Percentiles rank a stretch among this genome's conserved stretches.
Evolutionary conservation across 2,888 invertebrate genomes (phyloP).

Genomic region (Norana najaformis): DNA sequence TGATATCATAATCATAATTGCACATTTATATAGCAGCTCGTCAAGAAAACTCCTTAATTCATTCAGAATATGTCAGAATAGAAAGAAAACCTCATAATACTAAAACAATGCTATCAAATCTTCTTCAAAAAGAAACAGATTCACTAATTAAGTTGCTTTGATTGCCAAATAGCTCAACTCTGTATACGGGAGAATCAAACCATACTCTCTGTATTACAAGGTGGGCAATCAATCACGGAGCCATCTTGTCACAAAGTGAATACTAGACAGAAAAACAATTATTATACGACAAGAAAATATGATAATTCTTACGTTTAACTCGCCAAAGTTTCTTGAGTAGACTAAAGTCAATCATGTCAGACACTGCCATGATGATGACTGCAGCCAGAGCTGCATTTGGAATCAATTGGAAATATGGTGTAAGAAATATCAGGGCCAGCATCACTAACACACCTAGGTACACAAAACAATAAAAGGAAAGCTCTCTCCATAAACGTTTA

Average conservation of each 20-base stretch:
- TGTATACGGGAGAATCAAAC: not conserved
- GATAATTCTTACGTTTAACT: constrained; percentile 38
- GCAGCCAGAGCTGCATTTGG: constrained; percentile 76
- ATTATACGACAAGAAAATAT: not conserved
- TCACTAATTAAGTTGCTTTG: not conserved
- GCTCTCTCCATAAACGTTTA: not conserved
- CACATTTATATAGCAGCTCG: no score
- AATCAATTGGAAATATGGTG: constrained; percentile 80
- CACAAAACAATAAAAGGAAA: not conserved
- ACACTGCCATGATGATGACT: constrained; percentile 86
- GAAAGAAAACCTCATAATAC: no score
- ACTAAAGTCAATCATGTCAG: constrained; percentile 63
- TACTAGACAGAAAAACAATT: not conserved
- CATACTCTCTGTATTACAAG: not conserved
- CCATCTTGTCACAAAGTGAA: not conserved
- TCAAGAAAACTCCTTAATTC: no score
- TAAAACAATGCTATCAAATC: no score
- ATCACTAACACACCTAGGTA: constrained; percentile 77
- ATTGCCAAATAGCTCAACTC: not conserved
- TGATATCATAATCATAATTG: not conserved
- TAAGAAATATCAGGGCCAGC: constrained; percentile 80
- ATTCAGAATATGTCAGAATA: no score
- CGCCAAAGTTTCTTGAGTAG: constrained; percentile 38
- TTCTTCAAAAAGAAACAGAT: no score
- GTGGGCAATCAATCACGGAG: not conserved